Evolutionary conservation across 1,140 invertebrate species (phyloP), one percentile per base, ranked within the genome.

Genomic region (Drosophila auraria): DNA sequence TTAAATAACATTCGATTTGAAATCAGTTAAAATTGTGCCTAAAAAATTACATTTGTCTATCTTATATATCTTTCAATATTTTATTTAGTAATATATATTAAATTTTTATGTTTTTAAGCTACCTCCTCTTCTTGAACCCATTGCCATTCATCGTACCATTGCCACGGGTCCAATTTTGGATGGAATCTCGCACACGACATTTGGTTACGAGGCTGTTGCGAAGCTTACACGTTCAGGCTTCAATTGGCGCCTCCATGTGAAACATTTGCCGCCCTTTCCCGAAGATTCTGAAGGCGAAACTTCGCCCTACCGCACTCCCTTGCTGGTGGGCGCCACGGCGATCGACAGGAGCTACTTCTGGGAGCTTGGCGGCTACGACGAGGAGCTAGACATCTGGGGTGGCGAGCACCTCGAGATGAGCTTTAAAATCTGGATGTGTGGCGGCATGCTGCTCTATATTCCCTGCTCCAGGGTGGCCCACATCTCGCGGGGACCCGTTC

Each of bases 401-500:
- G 99, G 98, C 15, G 99, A 99, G 93, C 99, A 99, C 86, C 96
- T 99, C 60, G 99, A 99, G 93, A 95, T 99, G 51, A 98, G 98
- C 54, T 99, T 99, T 81, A 98, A 99, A 94, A 97, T 99, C 47
- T 97, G 96, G 96, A 96, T 97, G 91, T 97, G 96, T 78, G 98
- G 94, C 94, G 99, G 99, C 87, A 96, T 96, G 95, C 98, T 97
- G 97, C 95, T 94, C 93, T 98, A 95, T 93, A 95, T 94, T 14
- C 98, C 98, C 2, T 99, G 99, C 91, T 99, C 98, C 2, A 95
- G 98, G 78, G 98, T 99, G 12, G 99, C 98, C 0, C 99, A 99
- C 93, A 98, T 98, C 7, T 75, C 73, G 45, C 73, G 78, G 6
- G 76, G 74, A 8, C 59, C 66, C 75, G 98, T 98, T 93, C 94